Evolutionary conservation across 2,113 vertebrate species (phyloP).

Genomic region (Corapipo altera): DNA sequence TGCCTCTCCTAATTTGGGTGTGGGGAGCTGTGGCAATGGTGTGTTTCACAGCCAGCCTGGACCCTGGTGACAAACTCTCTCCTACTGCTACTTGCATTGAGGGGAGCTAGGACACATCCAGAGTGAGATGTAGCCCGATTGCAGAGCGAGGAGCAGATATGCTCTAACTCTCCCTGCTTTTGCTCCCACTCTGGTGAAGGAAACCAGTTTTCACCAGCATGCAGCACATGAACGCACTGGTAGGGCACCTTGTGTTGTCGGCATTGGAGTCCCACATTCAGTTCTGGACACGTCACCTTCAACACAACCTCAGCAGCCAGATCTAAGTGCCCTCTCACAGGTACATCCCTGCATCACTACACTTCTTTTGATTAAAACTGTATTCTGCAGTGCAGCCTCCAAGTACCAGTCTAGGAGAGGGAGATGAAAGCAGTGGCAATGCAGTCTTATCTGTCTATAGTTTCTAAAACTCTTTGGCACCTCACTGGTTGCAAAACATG

Average conservation of each 20-base stretch:
- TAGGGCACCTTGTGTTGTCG: neutral
- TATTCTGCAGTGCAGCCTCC: neutral
- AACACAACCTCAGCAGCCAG: neutral
- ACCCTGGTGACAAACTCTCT: neutral
- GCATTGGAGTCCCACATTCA: neutral
- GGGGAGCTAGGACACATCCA: neutral
- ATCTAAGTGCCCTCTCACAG: neutral
- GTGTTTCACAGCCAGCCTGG: neutral
- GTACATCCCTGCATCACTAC: neutral
- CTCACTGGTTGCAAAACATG: slow-evolving; percentile 16
- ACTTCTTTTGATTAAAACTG: slow-evolving; percentile 5
- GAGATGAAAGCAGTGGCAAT: neutral
- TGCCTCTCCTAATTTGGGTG: neutral
- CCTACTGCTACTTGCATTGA: accelerated
- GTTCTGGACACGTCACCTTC: slow-evolving; percentile 1
- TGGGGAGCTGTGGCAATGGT: neutral
- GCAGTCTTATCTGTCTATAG: neutral
- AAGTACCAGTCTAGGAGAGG: neutral
- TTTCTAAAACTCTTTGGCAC: slow-evolving; percentile 23
- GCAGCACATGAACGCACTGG: accelerated
- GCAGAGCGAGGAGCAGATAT: neutral
- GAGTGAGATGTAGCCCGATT: neutral
- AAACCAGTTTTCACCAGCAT: neutral
- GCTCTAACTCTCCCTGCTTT: neutral
- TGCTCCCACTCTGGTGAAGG: neutral